Percentiles rank a stretch among this genome's conserved stretches.
Evolutionary conservation across 1,140 invertebrate species (phyloP).

Genomic region (Papilio polyxenes): DNA sequence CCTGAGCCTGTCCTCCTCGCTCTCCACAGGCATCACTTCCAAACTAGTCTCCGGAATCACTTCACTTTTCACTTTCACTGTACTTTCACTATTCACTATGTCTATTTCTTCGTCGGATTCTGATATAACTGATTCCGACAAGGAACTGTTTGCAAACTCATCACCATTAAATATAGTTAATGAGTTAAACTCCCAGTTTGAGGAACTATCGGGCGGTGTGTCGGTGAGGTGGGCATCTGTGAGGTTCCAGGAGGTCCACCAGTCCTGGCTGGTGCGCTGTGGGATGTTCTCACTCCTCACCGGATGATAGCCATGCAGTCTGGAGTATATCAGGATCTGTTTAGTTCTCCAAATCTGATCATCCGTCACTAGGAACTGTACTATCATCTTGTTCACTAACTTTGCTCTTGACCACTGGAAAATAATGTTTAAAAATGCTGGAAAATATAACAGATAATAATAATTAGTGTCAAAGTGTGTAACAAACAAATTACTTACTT

Average conservation of each 20-base stretch:
- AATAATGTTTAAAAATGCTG: neutral
- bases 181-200: constrained; percentile 49
- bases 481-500: constrained; percentile 55
- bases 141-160: constrained; percentile 36
- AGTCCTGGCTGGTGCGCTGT: constrained; percentile 48
- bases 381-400: constrained; percentile 67
- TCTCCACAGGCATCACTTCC: constrained; percentile 63
- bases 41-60: constrained; percentile 43
- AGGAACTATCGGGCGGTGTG: constrained; percentile 58
- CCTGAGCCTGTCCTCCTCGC: constrained; percentile 61
- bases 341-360: constrained; percentile 70
- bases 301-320: constrained; percentile 71
- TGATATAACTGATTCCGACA: constrained; percentile 38
- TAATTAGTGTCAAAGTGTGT: neutral
- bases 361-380: constrained; percentile 47
- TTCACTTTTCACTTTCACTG: constrained; percentile 48
- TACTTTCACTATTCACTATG: constrained; percentile 47
- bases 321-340: constrained; percentile 71
- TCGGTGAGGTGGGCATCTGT: constrained; percentile 47
- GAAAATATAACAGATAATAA: neutral
- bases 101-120: constrained; percentile 73
- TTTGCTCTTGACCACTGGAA: constrained; percentile 80
- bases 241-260: constrained; percentile 60
- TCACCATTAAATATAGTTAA: constrained; percentile 53
- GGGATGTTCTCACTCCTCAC: constrained; percentile 50